These are phyloP conservation scores for Etia nguti DNA, from an alignment of 2,113 vertebrate species.

Conservation along the genomic window DNA sequence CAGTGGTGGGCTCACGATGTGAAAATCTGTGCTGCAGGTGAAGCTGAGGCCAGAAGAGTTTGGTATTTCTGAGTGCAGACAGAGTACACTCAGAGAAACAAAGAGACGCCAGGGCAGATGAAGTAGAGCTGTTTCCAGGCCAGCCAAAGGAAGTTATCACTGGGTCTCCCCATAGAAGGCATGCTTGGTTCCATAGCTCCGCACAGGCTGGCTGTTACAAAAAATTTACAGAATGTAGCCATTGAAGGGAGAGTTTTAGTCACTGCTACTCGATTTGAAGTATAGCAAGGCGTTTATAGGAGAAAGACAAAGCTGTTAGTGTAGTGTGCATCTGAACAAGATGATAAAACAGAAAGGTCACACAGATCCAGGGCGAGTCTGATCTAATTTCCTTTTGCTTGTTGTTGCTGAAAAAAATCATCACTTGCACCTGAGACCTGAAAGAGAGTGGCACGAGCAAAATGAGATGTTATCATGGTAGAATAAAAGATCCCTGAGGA, in stretches of 20 bases:
- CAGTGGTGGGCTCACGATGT: slow-evolving; percentile 16
- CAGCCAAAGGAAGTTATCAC: background rate
- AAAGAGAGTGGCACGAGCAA: slow-evolving; percentile 22
- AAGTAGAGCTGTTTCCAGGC: background rate
- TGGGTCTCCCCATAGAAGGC: background rate
- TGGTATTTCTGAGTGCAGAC: background rate
- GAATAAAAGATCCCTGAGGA: background rate
- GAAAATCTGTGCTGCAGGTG: slow-evolving; percentile 37
- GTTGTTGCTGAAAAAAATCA: slow-evolving; percentile 5
- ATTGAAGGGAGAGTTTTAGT: background rate
- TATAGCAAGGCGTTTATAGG: background rate
- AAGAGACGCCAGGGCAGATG: background rate
- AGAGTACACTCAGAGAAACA: background rate
- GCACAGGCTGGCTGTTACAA: background rate
- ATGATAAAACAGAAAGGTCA: background rate
- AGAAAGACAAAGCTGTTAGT: background rate
- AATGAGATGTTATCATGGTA: slow-evolving; percentile 27
- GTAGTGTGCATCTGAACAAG: background rate
- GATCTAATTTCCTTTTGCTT: slow-evolving; percentile 29
- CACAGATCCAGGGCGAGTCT: background rate
- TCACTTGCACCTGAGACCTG: slow-evolving; percentile 52
- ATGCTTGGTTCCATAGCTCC: background rate
- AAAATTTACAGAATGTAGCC: background rate
- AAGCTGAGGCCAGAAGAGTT: slow-evolving; percentile 14
- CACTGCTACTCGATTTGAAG: background rate